A percentile compares a stretch with the other conserved stretches of the same genome.
Conservation (phyloP, 2,888 invertebrate species). For the Drosophila flavopinicola region DNA sequence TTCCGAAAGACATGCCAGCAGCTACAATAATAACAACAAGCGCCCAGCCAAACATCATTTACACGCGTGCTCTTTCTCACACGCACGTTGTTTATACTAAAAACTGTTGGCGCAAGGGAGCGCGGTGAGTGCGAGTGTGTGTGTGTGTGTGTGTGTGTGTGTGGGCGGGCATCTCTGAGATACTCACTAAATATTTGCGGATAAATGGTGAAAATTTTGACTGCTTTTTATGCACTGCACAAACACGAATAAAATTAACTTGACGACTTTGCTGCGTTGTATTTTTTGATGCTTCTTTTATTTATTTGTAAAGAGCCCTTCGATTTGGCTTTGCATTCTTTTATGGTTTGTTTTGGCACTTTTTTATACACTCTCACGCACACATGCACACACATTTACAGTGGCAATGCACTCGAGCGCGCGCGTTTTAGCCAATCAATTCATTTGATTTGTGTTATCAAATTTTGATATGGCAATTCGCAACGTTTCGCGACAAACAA, state of each 20-base stretch:
- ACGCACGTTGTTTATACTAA: constrained; percentile 59
- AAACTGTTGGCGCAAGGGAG: constrained; percentile 27
- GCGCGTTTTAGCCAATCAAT: constrained; percentile 39
- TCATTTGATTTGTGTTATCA: constrained; percentile 54
- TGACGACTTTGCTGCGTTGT: constrained; percentile 13
- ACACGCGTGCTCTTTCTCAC: constrained; percentile 78
- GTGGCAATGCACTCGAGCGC: constrained; percentile 10
- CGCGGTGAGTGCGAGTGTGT: constrained; percentile 10
- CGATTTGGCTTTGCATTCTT: constrained; percentile 27
- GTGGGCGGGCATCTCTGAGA: constrained; percentile 64
- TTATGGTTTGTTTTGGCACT: constrained; percentile 63
- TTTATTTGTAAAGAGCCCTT: constrained; percentile 8
- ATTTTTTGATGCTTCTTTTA: constrained; percentile 28
- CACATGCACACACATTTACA: background rate
- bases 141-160: constrained; percentile 7
- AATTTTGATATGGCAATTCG: constrained; percentile 41
- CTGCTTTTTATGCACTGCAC: constrained; percentile 63
- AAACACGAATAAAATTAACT: constrained; percentile 42
- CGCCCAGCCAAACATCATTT: constrained; percentile 66
- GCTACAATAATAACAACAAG: constrained; percentile 32
- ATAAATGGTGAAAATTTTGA: constrained; percentile 83
- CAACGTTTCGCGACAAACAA: constrained; percentile 28
- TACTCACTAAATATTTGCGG: constrained; percentile 83
- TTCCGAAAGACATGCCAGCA: constrained; percentile 71
- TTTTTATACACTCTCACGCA: constrained; percentile 11